Evolutionary conservation across 2,113 vertebrate genomes (phyloP).

Genomic region (Hippocampus zosterae): DNA sequence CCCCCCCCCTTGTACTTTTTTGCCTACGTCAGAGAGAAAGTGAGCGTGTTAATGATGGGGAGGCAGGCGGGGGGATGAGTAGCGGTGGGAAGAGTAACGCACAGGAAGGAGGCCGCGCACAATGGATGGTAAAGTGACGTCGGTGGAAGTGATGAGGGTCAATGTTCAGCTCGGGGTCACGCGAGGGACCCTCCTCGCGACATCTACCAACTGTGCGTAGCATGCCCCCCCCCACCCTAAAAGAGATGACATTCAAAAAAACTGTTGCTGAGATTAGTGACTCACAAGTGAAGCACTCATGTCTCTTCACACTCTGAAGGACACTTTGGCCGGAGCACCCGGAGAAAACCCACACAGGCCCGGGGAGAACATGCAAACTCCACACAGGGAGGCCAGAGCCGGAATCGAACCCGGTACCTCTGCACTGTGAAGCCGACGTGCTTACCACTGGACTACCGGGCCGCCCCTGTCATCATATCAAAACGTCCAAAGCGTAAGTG

Average conservation of each 20-base stretch:
- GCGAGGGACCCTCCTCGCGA: constrained; percentile 20
- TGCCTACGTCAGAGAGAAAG: constrained; percentile 71
- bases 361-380: no score
- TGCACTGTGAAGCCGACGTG: no score
- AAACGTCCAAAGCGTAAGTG: neutral
- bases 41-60: constrained; percentile 62
- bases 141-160: constrained; percentile 42
- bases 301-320: no score
- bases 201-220: constrained; percentile 54
- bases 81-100: constrained; percentile 66
- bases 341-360: no score
- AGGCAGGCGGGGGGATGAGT: neutral
- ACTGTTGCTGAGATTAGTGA: neutral
- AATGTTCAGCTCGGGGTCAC: constrained; percentile 22
- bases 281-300: no score
- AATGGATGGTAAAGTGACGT: constrained; percentile 73
- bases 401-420: no score
- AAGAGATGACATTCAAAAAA: neutral
- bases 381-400: no score
- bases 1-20: constrained; percentile 24
- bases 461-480: neutral
- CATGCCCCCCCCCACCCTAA: constrained; percentile 20
- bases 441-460: no score
- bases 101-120: constrained; percentile 55
- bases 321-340: no score